Evolutionary conservation across 2,888 invertebrate species (phyloP).

Genomic region (Ischnus inquisitorius): DNA sequence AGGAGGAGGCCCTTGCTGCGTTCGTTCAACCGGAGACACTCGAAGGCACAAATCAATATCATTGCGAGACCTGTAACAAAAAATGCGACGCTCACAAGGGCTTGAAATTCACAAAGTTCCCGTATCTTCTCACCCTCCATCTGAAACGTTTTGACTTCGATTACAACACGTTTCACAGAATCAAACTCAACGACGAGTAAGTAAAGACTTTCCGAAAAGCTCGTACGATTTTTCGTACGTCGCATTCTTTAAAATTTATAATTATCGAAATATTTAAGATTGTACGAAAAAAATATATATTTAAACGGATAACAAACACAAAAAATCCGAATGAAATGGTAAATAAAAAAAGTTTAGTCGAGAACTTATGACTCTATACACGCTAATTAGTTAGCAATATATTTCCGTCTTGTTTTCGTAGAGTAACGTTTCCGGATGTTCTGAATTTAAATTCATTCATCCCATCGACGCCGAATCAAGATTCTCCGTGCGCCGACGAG

Average conservation of each 20-base stretch:
- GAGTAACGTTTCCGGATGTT: conserved; percentile 93
- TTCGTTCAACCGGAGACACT: conserved; percentile 95
- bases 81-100: conserved; percentile 97
- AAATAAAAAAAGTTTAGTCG: too few relatives aligned
- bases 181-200: conserved; percentile 95
- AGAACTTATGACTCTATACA: too few relatives aligned
- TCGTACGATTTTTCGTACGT: background rate
- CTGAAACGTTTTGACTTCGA: conserved; percentile 96
- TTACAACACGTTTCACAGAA: conserved; percentile 93
- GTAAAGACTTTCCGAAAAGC: conserved; percentile 73
- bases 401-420: conserved; percentile 81
- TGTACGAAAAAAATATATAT: too few relatives aligned
- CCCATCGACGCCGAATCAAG: conserved; percentile 79
- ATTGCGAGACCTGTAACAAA: conserved; percentile 94
- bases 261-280: too few relatives aligned
- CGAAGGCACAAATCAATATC: conserved; percentile 94
- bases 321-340: too few relatives aligned
- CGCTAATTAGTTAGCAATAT: too few relatives aligned
- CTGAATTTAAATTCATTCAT: conserved; percentile 93
- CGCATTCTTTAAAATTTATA: too few relatives aligned
- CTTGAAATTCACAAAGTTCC: conserved; percentile 93
- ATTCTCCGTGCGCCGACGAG: conserved; percentile 84
- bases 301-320: too few relatives aligned
- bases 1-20: conserved; percentile 93
- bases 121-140: conserved; percentile 94